These are phyloP conservation scores for Ceyx melanurus DNA, from an alignment of 2,113 vertebrate genomes.

Conservation along the genomic window DNA sequence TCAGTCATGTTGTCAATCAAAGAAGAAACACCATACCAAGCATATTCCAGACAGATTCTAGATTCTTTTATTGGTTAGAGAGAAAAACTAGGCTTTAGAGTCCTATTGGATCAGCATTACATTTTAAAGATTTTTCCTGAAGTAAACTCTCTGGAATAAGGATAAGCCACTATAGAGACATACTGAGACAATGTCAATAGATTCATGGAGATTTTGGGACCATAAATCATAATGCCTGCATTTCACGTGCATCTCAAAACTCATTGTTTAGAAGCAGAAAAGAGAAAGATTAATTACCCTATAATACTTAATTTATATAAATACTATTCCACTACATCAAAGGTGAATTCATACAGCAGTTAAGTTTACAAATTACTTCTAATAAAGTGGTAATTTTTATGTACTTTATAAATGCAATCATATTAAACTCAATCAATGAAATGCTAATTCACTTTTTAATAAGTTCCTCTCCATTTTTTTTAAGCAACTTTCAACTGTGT, in stretches of 20 bases:
- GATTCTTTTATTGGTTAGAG: neutral
- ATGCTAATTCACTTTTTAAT: conserved; percentile 60
- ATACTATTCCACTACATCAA: conserved; percentile 26
- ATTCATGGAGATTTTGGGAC: neutral
- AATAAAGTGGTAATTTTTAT: conserved; percentile 55
- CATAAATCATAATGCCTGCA: neutral
- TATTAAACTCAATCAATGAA: conserved; percentile 51
- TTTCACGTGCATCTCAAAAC: neutral
- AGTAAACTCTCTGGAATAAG: neutral
- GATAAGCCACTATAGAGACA: neutral
- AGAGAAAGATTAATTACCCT: conserved; percentile 4
- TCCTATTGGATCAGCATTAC: neutral
- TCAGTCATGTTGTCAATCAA: neutral
- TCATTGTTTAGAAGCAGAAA: conserved; percentile 27
- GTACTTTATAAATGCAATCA: conserved; percentile 42
- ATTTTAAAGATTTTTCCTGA: neutral
- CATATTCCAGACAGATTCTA: neutral
- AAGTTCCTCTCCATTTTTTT: conserved; percentile 49
- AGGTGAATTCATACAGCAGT: conserved; percentile 33
- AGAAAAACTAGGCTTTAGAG: neutral
- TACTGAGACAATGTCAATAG: neutral
- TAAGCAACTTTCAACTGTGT: conserved; percentile 36
- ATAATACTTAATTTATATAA: conserved; percentile 36
- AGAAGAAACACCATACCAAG: neutral
- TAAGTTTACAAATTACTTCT: conserved; percentile 49